Evolutionary conservation across 2,888 invertebrate genomes (phyloP).

Genomic region (Vannuccia rotundouncinata): DNA sequence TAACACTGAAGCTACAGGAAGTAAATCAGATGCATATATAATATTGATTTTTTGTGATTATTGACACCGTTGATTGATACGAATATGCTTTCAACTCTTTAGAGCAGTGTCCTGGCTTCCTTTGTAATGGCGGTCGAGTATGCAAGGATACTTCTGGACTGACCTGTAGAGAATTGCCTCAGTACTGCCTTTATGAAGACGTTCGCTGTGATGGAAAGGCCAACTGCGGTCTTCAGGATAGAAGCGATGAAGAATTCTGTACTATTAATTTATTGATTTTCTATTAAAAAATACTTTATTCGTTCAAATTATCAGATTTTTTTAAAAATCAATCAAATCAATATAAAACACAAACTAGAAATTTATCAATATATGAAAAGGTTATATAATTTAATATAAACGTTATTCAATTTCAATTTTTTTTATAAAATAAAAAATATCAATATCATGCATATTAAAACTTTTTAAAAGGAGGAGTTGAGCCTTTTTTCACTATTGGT

Average conservation of each 20-base stretch:
- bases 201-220: slow-evolving; percentile 4
- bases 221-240: slow-evolving; percentile 11
- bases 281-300: too few relatives aligned
- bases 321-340: too few relatives aligned
- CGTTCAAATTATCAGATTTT: too few relatives aligned
- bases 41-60: neutral
- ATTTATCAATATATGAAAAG: too few relatives aligned
- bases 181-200: neutral
- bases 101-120: slow-evolving; percentile 16
- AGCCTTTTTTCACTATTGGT: too few relatives aligned
- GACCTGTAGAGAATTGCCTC: neutral
- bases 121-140: slow-evolving; percentile 14
- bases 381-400: too few relatives aligned
- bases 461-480: too few relatives aligned
- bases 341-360: too few relatives aligned
- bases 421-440: too few relatives aligned
- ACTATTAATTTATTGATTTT: too few relatives aligned
- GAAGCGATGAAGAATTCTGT: slow-evolving; percentile 15
- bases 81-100: neutral
- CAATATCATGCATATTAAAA: too few relatives aligned
- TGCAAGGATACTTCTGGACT: slow-evolving; percentile 17
- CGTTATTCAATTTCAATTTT: too few relatives aligned
- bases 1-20: neutral
- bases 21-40: neutral
- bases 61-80: neutral